A percentile compares a stretch with the other conserved stretches of the same genome.
These are phyloP conservation scores for Neogobius melanostomus DNA, from an alignment of 2,113 vertebrate genomes.

Conservation along the genomic window DNA sequence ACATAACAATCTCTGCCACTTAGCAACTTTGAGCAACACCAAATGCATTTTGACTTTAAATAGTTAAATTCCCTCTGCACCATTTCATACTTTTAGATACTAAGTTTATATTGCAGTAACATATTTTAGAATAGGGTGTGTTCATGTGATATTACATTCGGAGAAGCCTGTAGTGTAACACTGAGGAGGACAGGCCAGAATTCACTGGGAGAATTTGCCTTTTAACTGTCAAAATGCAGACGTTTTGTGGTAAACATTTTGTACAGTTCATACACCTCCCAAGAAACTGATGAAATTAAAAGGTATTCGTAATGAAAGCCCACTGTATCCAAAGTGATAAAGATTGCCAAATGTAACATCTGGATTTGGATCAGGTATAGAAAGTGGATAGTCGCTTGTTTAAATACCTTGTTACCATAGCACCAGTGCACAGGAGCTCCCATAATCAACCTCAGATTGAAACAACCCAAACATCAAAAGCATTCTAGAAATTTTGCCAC, in stretches of 20 bases:
- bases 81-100: too few relatives aligned
- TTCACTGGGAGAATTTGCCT: too few relatives aligned
- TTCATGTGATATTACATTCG: too few relatives aligned
- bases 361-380: neutral
- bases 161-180: too few relatives aligned
- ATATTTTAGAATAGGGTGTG: too few relatives aligned
- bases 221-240: too few relatives aligned
- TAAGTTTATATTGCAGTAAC: too few relatives aligned
- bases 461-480: neutral
- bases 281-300: neutral
- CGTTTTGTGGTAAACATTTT: neutral
- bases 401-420: neutral
- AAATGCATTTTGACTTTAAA: neutral
- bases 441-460: neutral
- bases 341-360: neutral
- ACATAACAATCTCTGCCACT: neutral
- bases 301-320: neutral
- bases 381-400: neutral
- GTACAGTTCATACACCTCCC: neutral
- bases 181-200: too few relatives aligned
- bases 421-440: neutral
- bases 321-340: neutral
- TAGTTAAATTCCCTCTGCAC: neutral
- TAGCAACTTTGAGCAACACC: neutral
- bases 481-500: neutral